phyloP scores from a whole-genome alignment of 2,113 vertebrate genomes.

The Acrocephalus arundinaceus region DNA sequence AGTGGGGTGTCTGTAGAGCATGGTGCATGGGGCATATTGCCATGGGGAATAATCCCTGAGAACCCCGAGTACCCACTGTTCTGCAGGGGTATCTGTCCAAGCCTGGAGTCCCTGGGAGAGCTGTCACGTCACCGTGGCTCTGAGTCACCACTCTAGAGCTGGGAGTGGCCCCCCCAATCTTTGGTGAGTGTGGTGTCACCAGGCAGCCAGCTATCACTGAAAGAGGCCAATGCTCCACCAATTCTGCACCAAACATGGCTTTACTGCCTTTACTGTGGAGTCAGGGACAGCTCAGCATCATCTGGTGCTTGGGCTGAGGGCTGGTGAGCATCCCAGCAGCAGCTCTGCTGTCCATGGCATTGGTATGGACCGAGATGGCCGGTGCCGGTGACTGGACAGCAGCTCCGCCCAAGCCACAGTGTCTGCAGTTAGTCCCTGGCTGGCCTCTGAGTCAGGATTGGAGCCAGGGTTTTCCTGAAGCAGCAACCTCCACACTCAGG shows the following conservation, averaged over 20 bases:
- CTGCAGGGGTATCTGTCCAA: background rate
- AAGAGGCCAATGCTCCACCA: rapidly evolving
- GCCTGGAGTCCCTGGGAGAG: background rate
- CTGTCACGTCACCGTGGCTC: background rate
- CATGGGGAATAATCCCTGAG: background rate
- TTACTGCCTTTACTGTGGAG: background rate
- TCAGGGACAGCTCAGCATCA: background rate
- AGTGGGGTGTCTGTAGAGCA: background rate
- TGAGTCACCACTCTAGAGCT: background rate
- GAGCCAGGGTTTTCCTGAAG: background rate
- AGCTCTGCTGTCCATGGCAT: rapidly evolving
- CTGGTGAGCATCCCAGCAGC: rapidly evolving
- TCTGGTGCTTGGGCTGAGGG: background rate
- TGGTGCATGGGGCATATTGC: background rate
- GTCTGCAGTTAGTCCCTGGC: rapidly evolving
- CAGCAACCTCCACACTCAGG: rapidly evolving
- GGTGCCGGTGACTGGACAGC: rapidly evolving
- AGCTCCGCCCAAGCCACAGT: rapidly evolving
- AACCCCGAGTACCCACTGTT: rapidly evolving
- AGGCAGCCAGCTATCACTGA: background rate
- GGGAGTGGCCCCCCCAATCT: background rate
- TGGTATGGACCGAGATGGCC: rapidly evolving
- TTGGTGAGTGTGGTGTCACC: rapidly evolving
- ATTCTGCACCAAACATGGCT: background rate
- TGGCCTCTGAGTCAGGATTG: background rate